Evolutionary conservation across 2,888 invertebrate species (phyloP), one percentile per base, ranked within the genome.

Genomic region (Dromius quadrimaculatus): DNA sequence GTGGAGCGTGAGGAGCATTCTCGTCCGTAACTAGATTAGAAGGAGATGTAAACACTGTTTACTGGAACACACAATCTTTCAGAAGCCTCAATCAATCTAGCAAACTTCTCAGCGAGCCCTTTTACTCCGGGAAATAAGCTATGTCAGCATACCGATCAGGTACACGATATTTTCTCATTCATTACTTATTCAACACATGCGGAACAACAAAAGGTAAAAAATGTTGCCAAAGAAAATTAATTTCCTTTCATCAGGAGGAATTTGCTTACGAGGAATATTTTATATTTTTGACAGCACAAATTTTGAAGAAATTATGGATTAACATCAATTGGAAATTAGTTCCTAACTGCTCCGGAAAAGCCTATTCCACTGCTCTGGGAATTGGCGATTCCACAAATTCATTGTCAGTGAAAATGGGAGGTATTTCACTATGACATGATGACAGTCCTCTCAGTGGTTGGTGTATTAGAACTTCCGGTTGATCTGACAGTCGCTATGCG

Each of bases 101-200:
- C 4, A 9, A 6, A n/a, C n/a, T n/a, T n/a, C n/a, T n/a, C n/a
- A n/a, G n/a, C n/a, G n/a, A n/a, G n/a, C n/a, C n/a, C n/a, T n/a
- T n/a, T n/a, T n/a, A n/a, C 43, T 43, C 13, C 17, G 43, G 17
- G 43, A n/a, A 11, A 22, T 22, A n/a, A 11, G 28, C n/a, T 3
- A 15, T 57, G 6, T 15, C 34, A 32, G 34, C 28, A 32, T 57
- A 34, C 57, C 28, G 32, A 32, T 32, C 57, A 57, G 57, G 32
- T 17, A 15, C n/a, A 5, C 4, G 17, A 13, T 17, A 57, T 57
- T 6, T 13, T 57, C n/a, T 38, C 11, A 65, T 65, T 23, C 50
- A 65, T 50, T 65, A 64, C 50, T 15, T 64, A 65, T 65, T 65
- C 65, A 65, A 38, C 50, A 65, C 65, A 54, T 54, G 36, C 15